Percentiles rank a stretch among this genome's conserved stretches.
These are phyloP conservation scores for Erannis defoliaria DNA, from an alignment of 2,888 invertebrate species.

Conservation along the genomic window DNA sequence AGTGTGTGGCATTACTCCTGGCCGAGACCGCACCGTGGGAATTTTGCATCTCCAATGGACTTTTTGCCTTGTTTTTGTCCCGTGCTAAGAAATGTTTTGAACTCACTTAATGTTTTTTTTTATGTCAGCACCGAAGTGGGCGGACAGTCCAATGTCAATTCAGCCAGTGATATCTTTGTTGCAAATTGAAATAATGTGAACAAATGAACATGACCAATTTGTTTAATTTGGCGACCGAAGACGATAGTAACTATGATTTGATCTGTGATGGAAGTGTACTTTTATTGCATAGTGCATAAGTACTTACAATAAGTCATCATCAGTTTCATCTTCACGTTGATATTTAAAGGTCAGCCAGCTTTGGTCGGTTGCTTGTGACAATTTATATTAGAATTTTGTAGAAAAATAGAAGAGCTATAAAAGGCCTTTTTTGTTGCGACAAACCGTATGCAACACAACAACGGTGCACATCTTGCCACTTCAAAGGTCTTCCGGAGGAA, in stretches of 20 bases:
- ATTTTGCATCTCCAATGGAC: conserved; percentile 62
- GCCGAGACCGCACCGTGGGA: conserved; percentile 67
- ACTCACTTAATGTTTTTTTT: conserved; percentile 42
- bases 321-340: not conserved
- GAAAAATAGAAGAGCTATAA: conserved; percentile 10
- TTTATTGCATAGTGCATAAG: not conserved
- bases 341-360: conserved; percentile 4
- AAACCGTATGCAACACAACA: conserved; percentile 43
- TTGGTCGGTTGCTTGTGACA: not conserved
- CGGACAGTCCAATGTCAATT: conserved; percentile 42
- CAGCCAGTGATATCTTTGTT: conserved; percentile 41
- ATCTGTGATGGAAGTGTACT: not conserved
- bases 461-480: conserved; percentile 63
- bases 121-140: conserved; percentile 40
- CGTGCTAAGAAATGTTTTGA: conserved; percentile 65
- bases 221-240: not conserved
- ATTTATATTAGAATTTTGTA: not conserved
- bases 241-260: too few relatives aligned
- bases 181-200: conserved; percentile 31
- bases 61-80: conserved; percentile 69
- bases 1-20: conserved; percentile 54
- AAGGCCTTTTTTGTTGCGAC: conserved; percentile 12
- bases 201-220: conserved; percentile 16
- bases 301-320: conserved; percentile 2
- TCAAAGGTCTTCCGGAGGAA: conserved; percentile 85